A percentile compares a stretch with the other conserved stretches of the same genome.
Evolutionary conservation across 2,797 vertebrate species (phyloP).

Genomic region (Alectoris magna): DNA sequence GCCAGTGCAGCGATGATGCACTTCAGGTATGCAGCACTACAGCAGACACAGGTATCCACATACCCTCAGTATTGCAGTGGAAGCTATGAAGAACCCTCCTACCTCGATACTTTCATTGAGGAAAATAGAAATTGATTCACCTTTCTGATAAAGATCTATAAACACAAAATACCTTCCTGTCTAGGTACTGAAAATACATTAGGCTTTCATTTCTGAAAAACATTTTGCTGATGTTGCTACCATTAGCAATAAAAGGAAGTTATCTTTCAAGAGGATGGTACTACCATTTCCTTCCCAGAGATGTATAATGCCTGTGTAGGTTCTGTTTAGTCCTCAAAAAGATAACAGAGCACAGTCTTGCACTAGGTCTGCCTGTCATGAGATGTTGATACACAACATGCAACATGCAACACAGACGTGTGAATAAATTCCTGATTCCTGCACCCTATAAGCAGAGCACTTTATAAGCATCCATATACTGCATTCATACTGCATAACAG

Average conservation of each 20-base stretch:
- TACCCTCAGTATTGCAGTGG: fast-evolving
- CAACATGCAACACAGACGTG: not conserved
- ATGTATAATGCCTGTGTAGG: not conserved
- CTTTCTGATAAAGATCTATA: not conserved
- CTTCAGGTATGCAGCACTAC: not conserved
- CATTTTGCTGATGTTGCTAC: not conserved
- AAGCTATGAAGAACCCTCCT: not conserved
- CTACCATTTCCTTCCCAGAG: not conserved
- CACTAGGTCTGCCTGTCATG: not conserved
- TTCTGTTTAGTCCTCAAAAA: not conserved
- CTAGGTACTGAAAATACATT: not conserved
- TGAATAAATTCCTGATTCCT: not conserved
- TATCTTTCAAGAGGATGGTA: not conserved
- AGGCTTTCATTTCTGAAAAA: not conserved
- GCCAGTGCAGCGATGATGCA: not conserved
- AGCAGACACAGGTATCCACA: not conserved
- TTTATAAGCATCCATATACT: not conserved
- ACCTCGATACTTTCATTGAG: not conserved
- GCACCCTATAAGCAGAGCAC: not conserved
- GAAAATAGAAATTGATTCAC: not conserved
- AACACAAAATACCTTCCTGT: not conserved
- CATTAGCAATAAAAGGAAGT: not conserved
- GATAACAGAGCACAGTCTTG: not conserved
- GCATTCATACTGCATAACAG: not conserved
- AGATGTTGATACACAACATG: not conserved